Evolutionary conservation across 2,113 vertebrate genomes (phyloP), one percentile per base, ranked within the genome.

Genomic region (Barnardius zonarius): DNA sequence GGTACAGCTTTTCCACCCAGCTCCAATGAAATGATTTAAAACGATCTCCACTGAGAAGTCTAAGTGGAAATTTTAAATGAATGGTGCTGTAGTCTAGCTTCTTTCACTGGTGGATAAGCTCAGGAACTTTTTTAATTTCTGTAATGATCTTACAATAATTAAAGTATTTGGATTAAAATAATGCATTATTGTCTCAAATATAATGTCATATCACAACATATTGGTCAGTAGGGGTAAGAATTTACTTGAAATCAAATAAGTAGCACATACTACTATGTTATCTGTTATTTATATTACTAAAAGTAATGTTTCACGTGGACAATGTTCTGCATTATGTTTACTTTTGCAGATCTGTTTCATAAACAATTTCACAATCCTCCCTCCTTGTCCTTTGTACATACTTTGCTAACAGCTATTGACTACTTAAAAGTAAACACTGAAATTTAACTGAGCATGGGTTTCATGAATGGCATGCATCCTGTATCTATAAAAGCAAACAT

Each of bases 401-500:
- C 76, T 96, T 97, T 97, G 79, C 46, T 96, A 90, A 89, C 44
- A n/a, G 86, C 44, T 83, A 96, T 63, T 91, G 80, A 86, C 75
- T 90, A 28, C 86, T 97, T 85, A 48, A 97, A 98, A 97, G 96
- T 69, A 97, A 97, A 94, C 52, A 96, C 51, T 81, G 41, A 92
- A 79, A 95, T 92, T 86, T 96, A 94, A 76, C 93, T 55, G 35
- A 52, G 30, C 54, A 67, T 69, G 20, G 43, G 44, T 68, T 93
- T 78, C 62, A 68, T 78, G 91, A 92, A 63, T 74, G 80, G 41
- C 55, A 85, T 37, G 39, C 1, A 2, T 46, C 52, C 41, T 75
- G 7, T 72, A 87, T 48, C 73, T 85, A 83, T 59, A 74, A 78
- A 93, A 85, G 59, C 55, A 95, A 95, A 49, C 39, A 83, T 43